Conservation (phyloP, 2,797 vertebrate genomes). For the Pampus argenteus region DNA sequence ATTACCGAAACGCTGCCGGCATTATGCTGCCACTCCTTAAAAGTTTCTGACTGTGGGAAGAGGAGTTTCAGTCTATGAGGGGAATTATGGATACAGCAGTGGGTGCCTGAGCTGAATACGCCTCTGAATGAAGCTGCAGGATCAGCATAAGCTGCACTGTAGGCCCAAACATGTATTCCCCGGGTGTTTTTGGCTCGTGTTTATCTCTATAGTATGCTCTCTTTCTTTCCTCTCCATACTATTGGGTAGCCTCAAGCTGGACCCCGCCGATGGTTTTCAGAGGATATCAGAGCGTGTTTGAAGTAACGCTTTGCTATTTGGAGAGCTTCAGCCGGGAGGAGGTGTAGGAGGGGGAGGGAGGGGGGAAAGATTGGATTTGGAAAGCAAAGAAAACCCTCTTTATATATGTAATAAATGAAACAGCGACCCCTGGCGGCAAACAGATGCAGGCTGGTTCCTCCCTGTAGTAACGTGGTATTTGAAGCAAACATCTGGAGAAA, state of each 20-base stretch:
- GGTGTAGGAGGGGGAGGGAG: conserved; percentile 54
- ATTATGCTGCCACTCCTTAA: conserved; percentile 46
- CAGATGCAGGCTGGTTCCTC: conserved; percentile 36
- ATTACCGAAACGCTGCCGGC: no score
- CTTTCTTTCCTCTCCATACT: conserved; percentile 33
- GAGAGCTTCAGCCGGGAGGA: conserved; percentile 60
- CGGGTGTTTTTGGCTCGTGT: conserved; percentile 48
- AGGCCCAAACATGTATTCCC: conserved; percentile 64
- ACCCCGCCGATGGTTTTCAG: conserved; percentile 55
- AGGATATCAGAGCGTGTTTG: conserved; percentile 67
- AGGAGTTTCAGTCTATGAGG: conserved; percentile 36
- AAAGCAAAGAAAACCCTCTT: conserved; percentile 56
- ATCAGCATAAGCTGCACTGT: conserved; percentile 72
- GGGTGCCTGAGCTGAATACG: conserved; percentile 31
- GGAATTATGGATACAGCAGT: conserved; percentile 55
- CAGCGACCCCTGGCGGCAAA: conserved; percentile 70
- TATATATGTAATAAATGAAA: conserved; percentile 58
- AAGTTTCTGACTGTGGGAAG: conserved; percentile 48
- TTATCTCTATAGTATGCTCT: conserved; percentile 53
- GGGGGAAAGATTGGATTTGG: conserved; percentile 57
- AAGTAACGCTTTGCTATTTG: conserved; percentile 74
- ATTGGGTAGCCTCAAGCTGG: conserved; percentile 57
- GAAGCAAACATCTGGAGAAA: conserved; percentile 19
- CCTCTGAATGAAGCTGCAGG: conserved; percentile 66
- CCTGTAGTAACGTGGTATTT: conserved; percentile 22